Evolutionary conservation across 2,113 vertebrate genomes (phyloP), one percentile per base, ranked within the genome.

Genomic region (Hemiscyllium ocellatum): DNA sequence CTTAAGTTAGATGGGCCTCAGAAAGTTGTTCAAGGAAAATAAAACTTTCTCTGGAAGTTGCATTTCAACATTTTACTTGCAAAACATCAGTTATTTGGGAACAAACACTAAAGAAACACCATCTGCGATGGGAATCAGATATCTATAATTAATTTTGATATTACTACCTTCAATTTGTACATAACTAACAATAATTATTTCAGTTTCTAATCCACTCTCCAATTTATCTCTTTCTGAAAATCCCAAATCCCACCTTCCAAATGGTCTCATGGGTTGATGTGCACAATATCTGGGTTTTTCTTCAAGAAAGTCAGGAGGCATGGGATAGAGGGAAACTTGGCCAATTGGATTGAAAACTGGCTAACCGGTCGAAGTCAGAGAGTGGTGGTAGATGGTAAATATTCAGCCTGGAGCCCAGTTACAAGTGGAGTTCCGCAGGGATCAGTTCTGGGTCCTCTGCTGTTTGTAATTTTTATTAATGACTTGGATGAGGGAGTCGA

Each of bases 11-110:
- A 17, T 4, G 6, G n/a, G 17, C 56, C 0, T 17, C 52, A 66
- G 89, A 66, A 91, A 66, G 89, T n/a, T 91, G 52, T 17, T 91
- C n/a, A 61, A 66, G 89, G 89, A 90, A 91, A n/a, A 61, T 29
- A 33, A 80, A 80, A 90, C 56, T 33, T n/a, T 91, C 56, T 91
- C n/a, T 65, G 20, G 5, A n/a, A 20, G 29, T 6, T 7, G 33
- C 15, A 13, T 33, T 89, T 89, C 52, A 56, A 24, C 85, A 86
- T 8, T 24, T 86, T 47, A 50, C 50, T 86, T 24, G 83, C 22
- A 22, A 8, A 42, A 50, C 83, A 87, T 26, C 12, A 52, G 26
- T 10, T 87, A 87, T 47, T 47, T 24, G 12, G 56, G 56, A 10
- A 61, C 56, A 61, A 61, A 47, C 6, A 42, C 22, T 86, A 20